Conservation (phyloP, 2,113 vertebrate genomes). For the Promerops cafer region DNA sequence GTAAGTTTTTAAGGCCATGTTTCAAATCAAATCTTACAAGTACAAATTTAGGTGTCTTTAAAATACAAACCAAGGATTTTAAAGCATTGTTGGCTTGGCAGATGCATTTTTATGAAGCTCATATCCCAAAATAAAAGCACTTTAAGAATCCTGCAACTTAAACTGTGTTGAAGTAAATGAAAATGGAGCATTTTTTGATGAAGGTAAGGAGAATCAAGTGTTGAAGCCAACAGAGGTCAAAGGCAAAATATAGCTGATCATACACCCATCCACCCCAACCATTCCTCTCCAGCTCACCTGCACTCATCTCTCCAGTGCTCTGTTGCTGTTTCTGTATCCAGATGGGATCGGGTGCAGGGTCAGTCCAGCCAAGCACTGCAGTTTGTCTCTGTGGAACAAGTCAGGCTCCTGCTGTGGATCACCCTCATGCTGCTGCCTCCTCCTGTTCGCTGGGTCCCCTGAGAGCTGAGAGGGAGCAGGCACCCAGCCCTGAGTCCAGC, state of each 20-base stretch:
- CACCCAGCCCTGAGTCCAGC: neutral
- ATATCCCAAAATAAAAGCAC: neutral
- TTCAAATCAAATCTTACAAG: neutral
- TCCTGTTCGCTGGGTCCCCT: accelerated
- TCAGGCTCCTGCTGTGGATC: neutral
- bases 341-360: neutral
- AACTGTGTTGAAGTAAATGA: neutral
- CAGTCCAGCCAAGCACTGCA: neutral
- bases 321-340: neutral
- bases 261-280: neutral
- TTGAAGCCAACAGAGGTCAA: neutral
- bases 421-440: neutral
- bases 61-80: neutral
- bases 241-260: neutral
- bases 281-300: neutral
- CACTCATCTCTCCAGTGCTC: neutral
- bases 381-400: neutral
- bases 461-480: neutral
- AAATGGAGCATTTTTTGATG: neutral
- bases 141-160: neutral
- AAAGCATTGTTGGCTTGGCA: neutral
- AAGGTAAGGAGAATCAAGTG: neutral
- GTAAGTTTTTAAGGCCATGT: neutral
- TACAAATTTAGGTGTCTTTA: neutral
- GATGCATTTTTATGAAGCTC: neutral